Base-by-base conservation (phyloP, 92 coral and sea anemone species). In the Porites divaricata region DNA sequence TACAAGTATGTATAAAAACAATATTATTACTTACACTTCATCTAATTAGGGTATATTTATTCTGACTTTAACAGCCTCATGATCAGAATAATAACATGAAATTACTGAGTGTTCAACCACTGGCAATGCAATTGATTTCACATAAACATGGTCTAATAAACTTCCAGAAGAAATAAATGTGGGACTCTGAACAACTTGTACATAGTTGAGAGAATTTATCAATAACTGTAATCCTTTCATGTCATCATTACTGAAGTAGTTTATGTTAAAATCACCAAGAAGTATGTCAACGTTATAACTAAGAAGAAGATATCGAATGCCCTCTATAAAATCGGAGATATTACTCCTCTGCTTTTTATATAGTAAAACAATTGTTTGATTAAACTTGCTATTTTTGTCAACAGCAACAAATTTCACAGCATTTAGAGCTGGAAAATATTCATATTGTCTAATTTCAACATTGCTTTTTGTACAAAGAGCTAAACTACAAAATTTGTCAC, bases 71-170 rank as follows among this genome's bases (percentile, higher is more conserved):
- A 86, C 80, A 22, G 89, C 89, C 24, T 86, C 85, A 54, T 86
- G 85, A 64, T 86, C 89, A 52, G 89, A 86, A 71, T 86, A 86
- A 49, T 86, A 86, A 21, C 78, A 79, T 26, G 70, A 41, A 51
- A 80, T 56, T 35, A 86, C 90, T 35, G 51, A 10, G 64, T 72
- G 81, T 53, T 72, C 65, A 62, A 65, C 51, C 8, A 24, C 50
- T 56, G 72, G 69, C 6, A 12, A 76, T 12, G 56, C 21, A 59
- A 24, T 10, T 77, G 72, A 82, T 54, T 88, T 93, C 10, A 93
- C 35, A 57, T 88, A 90, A 13, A 69, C 73, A 69, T 69, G 73
- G 20, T 69, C 54, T 14, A 69, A 17, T 35, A 67, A 23, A 79
- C 84, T 79, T 66, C 66, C 84, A 66, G 75, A 50, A 51, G 84